These are phyloP conservation scores for Theristicus caerulescens DNA, from an alignment of 2,113 vertebrate genomes.

Conservation along the genomic window DNA sequence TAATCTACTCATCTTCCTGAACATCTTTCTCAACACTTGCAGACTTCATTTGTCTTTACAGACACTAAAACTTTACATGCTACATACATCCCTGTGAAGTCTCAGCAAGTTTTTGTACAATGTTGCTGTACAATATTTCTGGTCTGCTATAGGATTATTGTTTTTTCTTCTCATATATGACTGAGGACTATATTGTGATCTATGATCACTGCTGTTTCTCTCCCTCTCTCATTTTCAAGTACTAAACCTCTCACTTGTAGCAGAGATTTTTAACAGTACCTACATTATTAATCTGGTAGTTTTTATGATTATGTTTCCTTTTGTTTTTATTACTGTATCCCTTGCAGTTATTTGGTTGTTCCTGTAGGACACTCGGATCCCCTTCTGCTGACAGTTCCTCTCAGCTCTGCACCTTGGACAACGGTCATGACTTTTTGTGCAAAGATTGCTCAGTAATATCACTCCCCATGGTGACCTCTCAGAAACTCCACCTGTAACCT, in stretches of 20 bases:
- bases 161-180: neutral
- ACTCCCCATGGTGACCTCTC: neutral
- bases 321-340: neutral
- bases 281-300: accelerated
- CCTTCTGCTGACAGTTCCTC: neutral
- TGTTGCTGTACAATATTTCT: neutral
- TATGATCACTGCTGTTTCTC: neutral
- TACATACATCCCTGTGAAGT: neutral
- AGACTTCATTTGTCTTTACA: neutral
- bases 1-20: neutral
- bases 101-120: neutral
- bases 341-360: neutral
- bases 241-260: neutral
- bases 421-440: neutral
- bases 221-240: neutral
- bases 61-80: neutral
- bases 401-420: neutral
- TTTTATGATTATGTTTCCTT: neutral
- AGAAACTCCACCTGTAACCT: neutral
- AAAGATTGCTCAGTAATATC: neutral
- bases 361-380: neutral
- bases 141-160: neutral
- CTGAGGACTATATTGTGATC: neutral
- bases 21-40: neutral
- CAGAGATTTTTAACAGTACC: neutral